Conservation (phyloP, 2,888 invertebrate species). For the Thereva nobilitata region DNA sequence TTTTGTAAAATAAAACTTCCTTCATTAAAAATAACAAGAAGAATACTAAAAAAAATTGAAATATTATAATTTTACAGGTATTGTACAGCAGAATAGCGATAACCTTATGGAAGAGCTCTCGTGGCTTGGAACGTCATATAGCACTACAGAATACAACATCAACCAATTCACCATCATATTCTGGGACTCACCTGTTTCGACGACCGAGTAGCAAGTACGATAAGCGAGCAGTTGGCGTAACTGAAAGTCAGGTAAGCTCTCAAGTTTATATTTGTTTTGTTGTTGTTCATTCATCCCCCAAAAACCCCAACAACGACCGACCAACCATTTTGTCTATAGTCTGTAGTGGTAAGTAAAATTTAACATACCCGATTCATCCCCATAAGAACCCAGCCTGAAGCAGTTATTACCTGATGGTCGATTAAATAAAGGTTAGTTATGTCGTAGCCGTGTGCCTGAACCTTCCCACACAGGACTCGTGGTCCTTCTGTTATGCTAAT, state of each 20-base stretch:
- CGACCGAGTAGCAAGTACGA: slow-evolving; percentile 59
- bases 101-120: slow-evolving; percentile 79
- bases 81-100: slow-evolving; percentile 84
- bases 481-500: too few relatives aligned
- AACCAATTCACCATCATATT: slow-evolving; percentile 50
- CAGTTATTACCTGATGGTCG: too few relatives aligned
- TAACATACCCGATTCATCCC: too few relatives aligned
- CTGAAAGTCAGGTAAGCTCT: slow-evolving; percentile 57
- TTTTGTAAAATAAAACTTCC: too few relatives aligned
- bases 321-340: too few relatives aligned
- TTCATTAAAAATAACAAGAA: too few relatives aligned
- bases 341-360: too few relatives aligned
- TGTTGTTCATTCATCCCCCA: not conserved
- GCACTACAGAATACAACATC: slow-evolving; percentile 53
- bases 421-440: too few relatives aligned
- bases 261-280: slow-evolving; percentile 8
- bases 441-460: too few relatives aligned
- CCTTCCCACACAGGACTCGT: too few relatives aligned
- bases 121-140: slow-evolving; percentile 64
- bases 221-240: slow-evolving; percentile 56
- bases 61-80: slow-evolving; percentile 59
- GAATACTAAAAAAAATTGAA: not conserved
- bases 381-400: too few relatives aligned
- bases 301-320: too few relatives aligned
- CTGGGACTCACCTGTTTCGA: slow-evolving; percentile 52